Evolutionary conservation across 2,797 vertebrate genomes (phyloP), one percentile per base, ranked within the genome.

Genomic region (Pseudochaenichthys georgianus): DNA sequence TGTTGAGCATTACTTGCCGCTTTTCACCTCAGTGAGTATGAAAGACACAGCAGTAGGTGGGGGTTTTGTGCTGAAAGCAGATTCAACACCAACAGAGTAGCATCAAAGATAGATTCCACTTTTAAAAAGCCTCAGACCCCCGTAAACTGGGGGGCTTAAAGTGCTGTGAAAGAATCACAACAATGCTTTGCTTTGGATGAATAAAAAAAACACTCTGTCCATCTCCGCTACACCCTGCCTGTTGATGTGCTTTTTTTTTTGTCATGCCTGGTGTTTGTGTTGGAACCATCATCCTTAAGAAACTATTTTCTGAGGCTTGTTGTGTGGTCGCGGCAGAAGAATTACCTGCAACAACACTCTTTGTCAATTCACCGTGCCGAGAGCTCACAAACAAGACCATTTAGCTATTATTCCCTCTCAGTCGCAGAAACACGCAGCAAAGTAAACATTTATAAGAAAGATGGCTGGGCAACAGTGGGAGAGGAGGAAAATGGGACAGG

Each of bases 361-460:
- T 92, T 93, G 90, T 94, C 87, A 87, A 84, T 66, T 88, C 85
- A 52, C 84, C 43, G 76, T 86, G 89, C 84, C 58, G 75, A 87
- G 85, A 92, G 87, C 85, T 90, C 89, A 89, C 92, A 94, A 94
- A 95, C 92, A 92, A 94, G 78, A 89, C 91, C 92, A 93, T 94
- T 95, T 95, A 94, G 87, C 93, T 92, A 93, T 95, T 95, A 95
- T 95, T 93, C 93, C 91, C 92, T 94, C 89, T 89, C 92, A 92
- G 92, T 85, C 85, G 73, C 78, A 75, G 88, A 89, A 87, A 92
- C 81, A 72, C 88, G 88, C 78, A 81, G 87, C 88, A 89, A 89
- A 91, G 80, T 48, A 51, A 82, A 87, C 84, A 71, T 90, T 94
- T 92, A 87, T 90, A 72, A 77, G 77, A 79, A 80, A 82, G 85